A percentile compares a stretch with the other conserved stretches of the same genome.
Evolutionary conservation across 2,797 vertebrate species (phyloP).

Genomic region (Sebastiscus albofasciatus): DNA sequence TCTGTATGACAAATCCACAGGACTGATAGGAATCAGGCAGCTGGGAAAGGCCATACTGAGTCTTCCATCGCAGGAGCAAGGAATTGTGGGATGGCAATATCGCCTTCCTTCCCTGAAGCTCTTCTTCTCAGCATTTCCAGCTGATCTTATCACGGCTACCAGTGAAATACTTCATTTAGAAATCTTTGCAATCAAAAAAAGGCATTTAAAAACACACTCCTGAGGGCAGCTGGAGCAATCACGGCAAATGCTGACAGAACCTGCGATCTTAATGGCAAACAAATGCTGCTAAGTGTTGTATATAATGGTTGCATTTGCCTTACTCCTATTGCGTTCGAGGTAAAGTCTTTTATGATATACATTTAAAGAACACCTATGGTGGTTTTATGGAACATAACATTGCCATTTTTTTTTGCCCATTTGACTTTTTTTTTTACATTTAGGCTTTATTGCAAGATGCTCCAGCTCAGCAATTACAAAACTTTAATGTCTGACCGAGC

Average conservation of each 20-base stretch:
- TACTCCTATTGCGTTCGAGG: background rate
- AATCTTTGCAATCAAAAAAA: constrained; percentile 22
- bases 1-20: background rate
- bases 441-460: background rate
- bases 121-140: constrained; percentile 4
- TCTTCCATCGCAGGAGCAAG: background rate
- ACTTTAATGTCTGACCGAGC: background rate
- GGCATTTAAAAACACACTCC: background rate
- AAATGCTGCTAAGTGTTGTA: background rate
- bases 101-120: constrained; percentile 4
- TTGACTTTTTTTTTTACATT: background rate
- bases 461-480: constrained; percentile 3
- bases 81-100: constrained; percentile 7
- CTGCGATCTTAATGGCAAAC: constrained; percentile 3
- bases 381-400: background rate
- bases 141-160: constrained; percentile 3
- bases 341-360: background rate
- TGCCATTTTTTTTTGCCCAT: background rate
- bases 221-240: background rate
- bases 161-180: background rate
- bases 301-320: constrained; percentile 7
- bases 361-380: background rate
- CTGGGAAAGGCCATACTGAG: background rate
- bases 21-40: constrained; percentile 3
- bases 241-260: background rate